Evolutionary conservation across 2,797 vertebrate genomes (phyloP).

Genomic region (Fratercula arctica): DNA sequence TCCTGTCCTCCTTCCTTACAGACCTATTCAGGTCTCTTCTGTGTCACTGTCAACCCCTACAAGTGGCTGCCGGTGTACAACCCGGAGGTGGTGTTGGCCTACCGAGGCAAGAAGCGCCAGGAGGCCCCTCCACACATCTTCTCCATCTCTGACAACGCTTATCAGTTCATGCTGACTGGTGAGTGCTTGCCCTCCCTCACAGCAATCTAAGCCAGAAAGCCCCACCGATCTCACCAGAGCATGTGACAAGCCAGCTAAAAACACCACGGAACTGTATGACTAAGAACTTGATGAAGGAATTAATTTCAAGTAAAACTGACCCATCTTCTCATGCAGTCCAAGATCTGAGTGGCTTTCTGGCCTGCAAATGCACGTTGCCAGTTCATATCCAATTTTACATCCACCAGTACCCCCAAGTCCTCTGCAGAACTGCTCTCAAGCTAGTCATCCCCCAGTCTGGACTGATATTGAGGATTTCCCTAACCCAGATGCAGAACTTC

Average conservation of each 20-base stretch:
- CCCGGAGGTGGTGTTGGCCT: slow-evolving; percentile 70
- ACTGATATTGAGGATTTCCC: too few relatives aligned
- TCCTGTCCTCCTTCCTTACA: neutral
- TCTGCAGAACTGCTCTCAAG: too few relatives aligned
- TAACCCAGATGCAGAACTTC: too few relatives aligned
- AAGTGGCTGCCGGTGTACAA: slow-evolving; percentile 80
- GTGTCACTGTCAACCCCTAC: slow-evolving; percentile 77
- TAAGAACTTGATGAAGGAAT: neutral
- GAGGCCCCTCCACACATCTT: slow-evolving; percentile 83
- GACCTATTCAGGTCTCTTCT: slow-evolving; percentile 77
- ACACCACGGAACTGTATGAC: neutral
- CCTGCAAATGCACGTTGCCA: neutral
- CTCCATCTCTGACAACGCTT: slow-evolving; percentile 82
- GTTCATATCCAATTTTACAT: too few relatives aligned
- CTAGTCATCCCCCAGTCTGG: too few relatives aligned
- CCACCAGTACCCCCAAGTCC: too few relatives aligned
- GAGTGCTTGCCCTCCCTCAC: neutral
- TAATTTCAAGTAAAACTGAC: neutral
- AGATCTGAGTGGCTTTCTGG: too few relatives aligned
- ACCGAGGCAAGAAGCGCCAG: slow-evolving; percentile 80
- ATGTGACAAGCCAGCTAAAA: neutral
- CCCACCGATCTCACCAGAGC: neutral
- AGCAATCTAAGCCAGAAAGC: neutral
- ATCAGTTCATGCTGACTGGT: slow-evolving; percentile 81
- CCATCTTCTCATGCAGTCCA: too few relatives aligned